These are phyloP conservation scores for Nannoperca obscura DNA, from an alignment of 2,797 vertebrate genomes.

Conservation along the genomic window DNA sequence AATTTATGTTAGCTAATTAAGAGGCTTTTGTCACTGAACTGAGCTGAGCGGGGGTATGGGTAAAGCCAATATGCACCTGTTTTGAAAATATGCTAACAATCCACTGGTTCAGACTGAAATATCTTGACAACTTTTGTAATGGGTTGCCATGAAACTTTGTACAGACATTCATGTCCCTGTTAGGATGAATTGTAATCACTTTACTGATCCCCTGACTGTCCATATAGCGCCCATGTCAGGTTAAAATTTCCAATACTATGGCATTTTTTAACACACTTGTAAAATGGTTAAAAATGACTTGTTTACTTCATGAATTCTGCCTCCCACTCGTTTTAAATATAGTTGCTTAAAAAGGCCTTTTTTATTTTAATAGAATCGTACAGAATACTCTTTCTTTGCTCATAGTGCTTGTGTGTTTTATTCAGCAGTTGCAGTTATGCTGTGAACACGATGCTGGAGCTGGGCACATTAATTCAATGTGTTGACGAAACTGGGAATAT, in stretches of 20 bases:
- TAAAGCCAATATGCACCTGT: background rate
- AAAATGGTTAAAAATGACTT: background rate
- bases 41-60: background rate
- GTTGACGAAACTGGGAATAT: conserved; percentile 48
- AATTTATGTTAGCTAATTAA: conserved; percentile 34
- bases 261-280: background rate
- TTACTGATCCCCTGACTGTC: too few relatives aligned
- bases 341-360: background rate
- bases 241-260: background rate
- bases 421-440: background rate
- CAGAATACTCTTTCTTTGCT: background rate
- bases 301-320: background rate
- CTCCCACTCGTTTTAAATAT: background rate
- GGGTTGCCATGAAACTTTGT: background rate
- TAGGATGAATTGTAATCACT: background rate
- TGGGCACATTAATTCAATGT: conserved; percentile 8
- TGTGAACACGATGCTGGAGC: background rate
- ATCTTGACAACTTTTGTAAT: background rate
- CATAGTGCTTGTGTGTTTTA: background rate
- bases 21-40: conserved; percentile 9
- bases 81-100: background rate
- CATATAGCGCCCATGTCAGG: too few relatives aligned
- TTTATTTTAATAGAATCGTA: background rate
- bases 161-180: background rate
- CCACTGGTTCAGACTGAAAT: background rate